Conservation (phyloP, 1,140 invertebrate genomes). For the Zaprionus tsacasi region DNA sequence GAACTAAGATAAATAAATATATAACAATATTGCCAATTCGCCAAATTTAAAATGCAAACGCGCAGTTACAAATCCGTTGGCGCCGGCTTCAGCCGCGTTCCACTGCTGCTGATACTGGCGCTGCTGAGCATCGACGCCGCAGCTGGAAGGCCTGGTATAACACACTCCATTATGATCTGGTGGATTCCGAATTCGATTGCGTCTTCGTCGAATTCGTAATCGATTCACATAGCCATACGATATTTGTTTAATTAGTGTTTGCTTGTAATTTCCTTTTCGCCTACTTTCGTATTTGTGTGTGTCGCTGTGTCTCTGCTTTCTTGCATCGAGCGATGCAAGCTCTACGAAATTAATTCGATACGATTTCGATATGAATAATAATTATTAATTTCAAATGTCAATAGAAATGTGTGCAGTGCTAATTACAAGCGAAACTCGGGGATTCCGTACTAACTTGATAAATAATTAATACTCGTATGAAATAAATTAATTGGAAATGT, state of each 20-base stretch:
- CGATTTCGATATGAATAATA: conserved; percentile 1
- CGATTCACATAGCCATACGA: conserved; percentile 60
- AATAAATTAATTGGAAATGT: background rate
- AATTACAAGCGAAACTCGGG: background rate
- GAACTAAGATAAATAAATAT: conserved; percentile 14
- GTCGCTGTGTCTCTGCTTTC: conserved; percentile 2
- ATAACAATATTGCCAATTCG: conserved; percentile 22
- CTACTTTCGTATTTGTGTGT: conserved; percentile 30
- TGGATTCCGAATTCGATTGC: conserved; percentile 42
- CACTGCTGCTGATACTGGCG: conserved; percentile 43
- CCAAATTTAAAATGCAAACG: conserved; percentile 60
- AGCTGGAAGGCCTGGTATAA: conserved; percentile 69
- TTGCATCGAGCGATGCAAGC: background rate
- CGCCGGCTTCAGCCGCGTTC: conserved; percentile 36
- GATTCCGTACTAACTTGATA: background rate
- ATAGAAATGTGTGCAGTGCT: conserved; percentile 5
- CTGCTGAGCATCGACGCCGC: conserved; percentile 56
- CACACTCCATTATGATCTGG: conserved; percentile 22
- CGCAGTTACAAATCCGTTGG: conserved; percentile 33
- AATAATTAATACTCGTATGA: background rate
- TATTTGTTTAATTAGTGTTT: conserved; percentile 55
- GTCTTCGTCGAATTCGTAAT: conserved; percentile 37
- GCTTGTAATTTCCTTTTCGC: conserved; percentile 52
- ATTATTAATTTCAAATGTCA: background rate
- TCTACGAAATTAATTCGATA: background rate